Evolutionary conservation across 2,797 vertebrate genomes (phyloP).

Genomic region (Hippocampus kuda): DNA sequence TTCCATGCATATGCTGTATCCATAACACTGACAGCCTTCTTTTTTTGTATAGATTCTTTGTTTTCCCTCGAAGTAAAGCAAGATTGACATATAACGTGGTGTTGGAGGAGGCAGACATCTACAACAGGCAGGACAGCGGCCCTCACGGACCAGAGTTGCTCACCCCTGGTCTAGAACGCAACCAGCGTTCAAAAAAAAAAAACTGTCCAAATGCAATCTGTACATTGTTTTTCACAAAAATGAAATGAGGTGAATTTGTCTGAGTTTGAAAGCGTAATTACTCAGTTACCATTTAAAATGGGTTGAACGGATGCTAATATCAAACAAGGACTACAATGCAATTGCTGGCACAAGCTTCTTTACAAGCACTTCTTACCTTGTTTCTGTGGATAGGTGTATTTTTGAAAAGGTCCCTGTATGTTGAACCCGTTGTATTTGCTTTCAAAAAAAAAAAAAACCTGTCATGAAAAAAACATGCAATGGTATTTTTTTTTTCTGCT

Average conservation of each 20-base stretch:
- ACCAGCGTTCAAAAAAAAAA: too few relatives aligned
- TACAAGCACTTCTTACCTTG: not conserved
- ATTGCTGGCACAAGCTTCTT: not conserved
- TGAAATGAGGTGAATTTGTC: not conserved
- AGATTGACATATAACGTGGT: not conserved
- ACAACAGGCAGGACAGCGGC: too few relatives aligned
- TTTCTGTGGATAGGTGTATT: constrained; percentile 9
- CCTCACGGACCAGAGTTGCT: too few relatives aligned
- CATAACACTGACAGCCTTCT: not conserved
- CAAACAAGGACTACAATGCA: not conserved
- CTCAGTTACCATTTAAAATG: not conserved
- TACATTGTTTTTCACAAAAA: not conserved
- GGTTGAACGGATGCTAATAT: not conserved
- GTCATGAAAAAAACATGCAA: constrained; percentile 8
- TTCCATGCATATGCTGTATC: not conserved
- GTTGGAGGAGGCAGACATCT: too few relatives aligned
- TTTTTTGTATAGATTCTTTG: not conserved
- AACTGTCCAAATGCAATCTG: too few relatives aligned
- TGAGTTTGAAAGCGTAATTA: not conserved
- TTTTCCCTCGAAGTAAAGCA: not conserved
- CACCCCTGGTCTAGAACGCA: too few relatives aligned
- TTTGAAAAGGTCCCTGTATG: constrained; percentile 22
- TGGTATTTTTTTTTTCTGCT: constrained; percentile 25
- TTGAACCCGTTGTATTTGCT: constrained; percentile 38
- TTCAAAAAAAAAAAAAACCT: constrained; percentile 35